Evolutionary conservation across 2,113 vertebrate species (phyloP), one percentile per base, ranked within the genome.

Genomic region (Oxyura jamaicensis): DNA sequence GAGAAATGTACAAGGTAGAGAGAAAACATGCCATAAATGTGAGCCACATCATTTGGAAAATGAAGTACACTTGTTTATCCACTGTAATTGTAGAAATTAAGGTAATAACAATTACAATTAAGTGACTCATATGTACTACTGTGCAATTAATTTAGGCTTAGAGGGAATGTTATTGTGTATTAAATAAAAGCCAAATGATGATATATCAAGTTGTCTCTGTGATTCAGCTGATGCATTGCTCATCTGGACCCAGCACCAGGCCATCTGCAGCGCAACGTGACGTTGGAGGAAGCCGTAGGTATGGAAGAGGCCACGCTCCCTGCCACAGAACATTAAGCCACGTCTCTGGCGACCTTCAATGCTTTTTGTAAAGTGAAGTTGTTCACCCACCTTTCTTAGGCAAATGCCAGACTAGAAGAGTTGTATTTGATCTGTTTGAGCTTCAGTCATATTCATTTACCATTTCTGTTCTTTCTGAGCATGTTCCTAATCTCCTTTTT

Each of bases 91-190:
- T 29, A 89, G 88, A 94, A 95, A 95, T 93, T 72, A 84, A 94
- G 53, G 73, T 69, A 96, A 96, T 96, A 96, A 94, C 90, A 93
- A 95, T 95, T 86, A 89, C 86, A 91, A 53, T 89, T 81, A 94
- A 94, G 65, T 91, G 95, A 96, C 83, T 96, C 93, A 92, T 83
- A 75, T 59, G 69, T 86, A 79, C 48, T 39, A 76, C 56, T 7
- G 21, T n/a, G 58, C 90, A 90, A 96, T 95, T 91, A 76, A 95
- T 94, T 95, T 83, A 58, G 69, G 67, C 78, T 91, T 31, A 25
- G 86, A 91, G 89, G 84, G 75, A 91, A 73, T 11, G 53, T 62
- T 94, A 73, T 58, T 94, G 90, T 92, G 81, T 26, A 66, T 89
- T 52, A 91, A 95, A 86, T 91, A 79, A 83, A 90, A 73, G 74